phyloP scores from a whole-genome alignment of 2,888 invertebrate genomes.

The Phyllotreta striolata region DNA sequence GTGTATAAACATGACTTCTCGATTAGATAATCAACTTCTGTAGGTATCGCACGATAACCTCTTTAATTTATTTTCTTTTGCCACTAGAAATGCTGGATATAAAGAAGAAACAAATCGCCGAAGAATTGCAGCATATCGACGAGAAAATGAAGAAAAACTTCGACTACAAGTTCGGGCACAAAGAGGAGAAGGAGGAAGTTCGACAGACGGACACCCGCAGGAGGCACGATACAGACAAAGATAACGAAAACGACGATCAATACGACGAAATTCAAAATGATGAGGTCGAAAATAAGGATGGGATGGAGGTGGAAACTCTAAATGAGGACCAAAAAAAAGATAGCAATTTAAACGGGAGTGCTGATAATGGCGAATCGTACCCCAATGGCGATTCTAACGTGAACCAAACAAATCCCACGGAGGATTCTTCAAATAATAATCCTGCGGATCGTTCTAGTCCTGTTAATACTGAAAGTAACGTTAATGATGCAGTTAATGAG shows the following conservation, averaged over 20 bases:
- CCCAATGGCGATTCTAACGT: background rate
- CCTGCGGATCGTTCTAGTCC: background rate
- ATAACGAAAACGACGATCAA: conserved; percentile 22
- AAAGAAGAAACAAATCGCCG: conserved; percentile 70
- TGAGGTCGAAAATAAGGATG: conserved; percentile 4
- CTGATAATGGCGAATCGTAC: background rate
- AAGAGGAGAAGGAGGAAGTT: conserved; percentile 31
- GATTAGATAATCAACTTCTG: background rate
- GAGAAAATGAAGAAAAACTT: conserved; percentile 61
- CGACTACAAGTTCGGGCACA: conserved; percentile 46
- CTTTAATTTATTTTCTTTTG: conserved; percentile 12
- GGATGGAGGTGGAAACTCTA: background rate
- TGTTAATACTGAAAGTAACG: conserved; percentile 1
- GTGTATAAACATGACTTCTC: no score
- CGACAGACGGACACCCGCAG: background rate
- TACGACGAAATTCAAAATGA: conserved; percentile 19
- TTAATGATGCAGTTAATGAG: background rate
- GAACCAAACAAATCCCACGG: background rate
- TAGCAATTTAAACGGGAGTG: conserved; percentile 2
- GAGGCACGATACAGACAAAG: conserved; percentile 23
- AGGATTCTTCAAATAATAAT: background rate
- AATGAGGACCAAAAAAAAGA: conserved; percentile 5
- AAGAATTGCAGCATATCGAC: conserved; percentile 72
- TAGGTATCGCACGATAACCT: background rate
- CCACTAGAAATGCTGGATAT: conserved; percentile 69